These are phyloP conservation scores for Sphenodon punctatus DNA, from an alignment of 2,797 vertebrate genomes.

Conservation along the genomic window DNA sequence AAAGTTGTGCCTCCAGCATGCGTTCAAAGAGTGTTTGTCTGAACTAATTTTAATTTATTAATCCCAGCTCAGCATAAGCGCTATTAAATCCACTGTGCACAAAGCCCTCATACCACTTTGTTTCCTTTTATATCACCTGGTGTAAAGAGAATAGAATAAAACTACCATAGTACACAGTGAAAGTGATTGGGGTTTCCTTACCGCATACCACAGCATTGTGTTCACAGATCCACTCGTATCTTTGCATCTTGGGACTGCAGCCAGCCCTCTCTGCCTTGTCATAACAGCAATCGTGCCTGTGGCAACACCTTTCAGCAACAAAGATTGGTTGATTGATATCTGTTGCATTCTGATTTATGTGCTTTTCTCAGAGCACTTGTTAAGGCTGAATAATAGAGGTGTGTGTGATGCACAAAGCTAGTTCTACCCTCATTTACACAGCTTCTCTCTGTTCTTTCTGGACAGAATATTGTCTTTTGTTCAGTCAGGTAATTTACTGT, in stretches of 20 bases:
- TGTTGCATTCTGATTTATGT: not conserved
- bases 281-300: constrained; percentile 90
- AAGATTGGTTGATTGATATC: not conserved
- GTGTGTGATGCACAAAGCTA: rapidly evolving
- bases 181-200: constrained; percentile 55
- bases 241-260: constrained; percentile 79
- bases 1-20: too few species aligned
- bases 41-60: not conserved
- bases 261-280: constrained; percentile 82
- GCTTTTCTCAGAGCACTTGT: not conserved
- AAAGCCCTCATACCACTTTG: not conserved
- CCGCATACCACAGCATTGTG: constrained; percentile 79
- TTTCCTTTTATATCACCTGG: not conserved
- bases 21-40: not conserved
- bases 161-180: rapidly evolving
- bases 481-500: not conserved
- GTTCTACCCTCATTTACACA: rapidly evolving
- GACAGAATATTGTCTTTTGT: not conserved
- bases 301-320: constrained; percentile 83
- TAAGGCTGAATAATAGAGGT: rapidly evolving
- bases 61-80: not conserved
- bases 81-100: not conserved
- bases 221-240: constrained; percentile 85
- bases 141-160: rapidly evolving
- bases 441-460: rapidly evolving